Conservation (phyloP, 2,888 invertebrate genomes). For the Cremastinae sp. region DNA sequence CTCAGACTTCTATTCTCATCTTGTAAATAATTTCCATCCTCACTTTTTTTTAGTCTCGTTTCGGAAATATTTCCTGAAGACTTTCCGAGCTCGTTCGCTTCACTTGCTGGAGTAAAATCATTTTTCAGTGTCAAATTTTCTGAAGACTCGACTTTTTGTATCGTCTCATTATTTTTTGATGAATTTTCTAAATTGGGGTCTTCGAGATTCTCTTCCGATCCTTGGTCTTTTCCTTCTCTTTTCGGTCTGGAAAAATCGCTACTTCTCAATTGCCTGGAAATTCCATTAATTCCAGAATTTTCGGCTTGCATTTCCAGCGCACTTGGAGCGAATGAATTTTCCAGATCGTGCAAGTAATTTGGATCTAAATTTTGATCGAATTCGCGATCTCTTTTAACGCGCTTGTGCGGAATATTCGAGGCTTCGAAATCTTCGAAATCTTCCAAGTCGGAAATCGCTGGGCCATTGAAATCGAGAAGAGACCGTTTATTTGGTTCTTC, state of each 20-base stretch:
- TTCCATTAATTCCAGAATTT: not conserved
- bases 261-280: constrained; percentile 7
- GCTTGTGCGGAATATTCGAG: constrained; percentile 35
- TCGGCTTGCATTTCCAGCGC: constrained; percentile 43
- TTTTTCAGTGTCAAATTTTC: not conserved
- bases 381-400: constrained; percentile 59
- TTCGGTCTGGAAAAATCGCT: constrained; percentile 15
- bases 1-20: constrained; percentile 47
- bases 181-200: not conserved
- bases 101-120: not conserved
- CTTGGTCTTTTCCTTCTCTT: constrained; percentile 12
- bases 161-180: not conserved
- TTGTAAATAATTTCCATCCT: not conserved
- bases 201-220: not conserved
- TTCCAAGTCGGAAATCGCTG: constrained; percentile 47
- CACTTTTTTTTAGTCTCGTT: no score
- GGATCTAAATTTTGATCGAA: constrained; percentile 38
- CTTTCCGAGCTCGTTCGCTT: not conserved
- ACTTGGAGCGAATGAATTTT: constrained; percentile 52
- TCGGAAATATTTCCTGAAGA: not conserved
- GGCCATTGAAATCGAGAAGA: constrained; percentile 52
- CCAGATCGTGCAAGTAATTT: constrained; percentile 51
- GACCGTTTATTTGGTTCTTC: constrained; percentile 29
- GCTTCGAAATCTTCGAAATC: constrained; percentile 22
- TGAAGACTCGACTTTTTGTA: not conserved